Evolutionary conservation across 1,140 invertebrate genomes (phyloP).

Genomic region (Formica selysi): DNA sequence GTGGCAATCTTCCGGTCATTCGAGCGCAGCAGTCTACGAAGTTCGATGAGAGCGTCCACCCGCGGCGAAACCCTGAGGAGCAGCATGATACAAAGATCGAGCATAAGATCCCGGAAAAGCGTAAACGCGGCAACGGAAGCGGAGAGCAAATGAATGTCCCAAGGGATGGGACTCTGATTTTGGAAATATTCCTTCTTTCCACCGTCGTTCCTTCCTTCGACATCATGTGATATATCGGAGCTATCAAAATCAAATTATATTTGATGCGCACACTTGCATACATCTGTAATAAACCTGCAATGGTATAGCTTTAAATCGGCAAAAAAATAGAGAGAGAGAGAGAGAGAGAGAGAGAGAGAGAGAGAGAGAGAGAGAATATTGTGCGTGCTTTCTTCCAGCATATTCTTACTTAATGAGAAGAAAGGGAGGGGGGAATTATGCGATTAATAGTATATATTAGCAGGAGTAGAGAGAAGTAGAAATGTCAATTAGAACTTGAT

Average conservation of each 20-base stretch:
- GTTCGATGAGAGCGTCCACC: slow-evolving; percentile 88
- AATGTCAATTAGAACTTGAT: slow-evolving; percentile 21
- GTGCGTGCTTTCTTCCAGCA: background rate
- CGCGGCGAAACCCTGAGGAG: slow-evolving; percentile 89
- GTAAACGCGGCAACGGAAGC: slow-evolving; percentile 67
- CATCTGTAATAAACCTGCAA: background rate
- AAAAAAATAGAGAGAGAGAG: background rate
- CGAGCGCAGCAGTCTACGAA: slow-evolving; percentile 81
- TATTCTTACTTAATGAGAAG: background rate
- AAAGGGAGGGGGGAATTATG: background rate
- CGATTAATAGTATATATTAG: slow-evolving; percentile 16
- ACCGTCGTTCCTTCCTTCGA: background rate
- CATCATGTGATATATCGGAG: slow-evolving; percentile 13
- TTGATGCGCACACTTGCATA: background rate
- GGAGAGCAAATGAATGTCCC: slow-evolving; percentile 58
- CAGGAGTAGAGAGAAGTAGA: slow-evolving; percentile 18
- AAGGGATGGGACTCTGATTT: background rate
- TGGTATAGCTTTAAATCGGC: background rate
- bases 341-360: too few species aligned
- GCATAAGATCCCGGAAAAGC: slow-evolving; percentile 77
- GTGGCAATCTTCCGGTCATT: slow-evolving; percentile 80
- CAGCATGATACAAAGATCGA: slow-evolving; percentile 88
- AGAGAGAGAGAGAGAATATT: too few species aligned
- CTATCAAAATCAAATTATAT: slow-evolving; percentile 42
- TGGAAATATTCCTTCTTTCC: background rate